Conservation (phyloP, 2,888 invertebrate species). For the Sussaba pulchella region DNA sequence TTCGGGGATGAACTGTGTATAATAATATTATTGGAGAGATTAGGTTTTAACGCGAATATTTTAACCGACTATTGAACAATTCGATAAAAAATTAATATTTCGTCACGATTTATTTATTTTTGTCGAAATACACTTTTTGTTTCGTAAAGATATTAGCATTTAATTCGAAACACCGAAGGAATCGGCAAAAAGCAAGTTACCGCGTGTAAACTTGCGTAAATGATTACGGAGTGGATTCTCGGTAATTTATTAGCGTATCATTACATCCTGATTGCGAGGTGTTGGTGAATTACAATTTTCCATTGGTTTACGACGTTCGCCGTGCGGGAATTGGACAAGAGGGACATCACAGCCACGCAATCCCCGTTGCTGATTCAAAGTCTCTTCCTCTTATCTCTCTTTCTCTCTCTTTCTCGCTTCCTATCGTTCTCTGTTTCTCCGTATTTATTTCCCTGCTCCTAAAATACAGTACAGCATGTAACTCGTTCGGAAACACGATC, state of each 20-base stretch:
- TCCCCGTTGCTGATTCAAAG: neutral
- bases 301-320: slow-evolving; percentile 39
- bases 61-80: neutral
- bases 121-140: neutral
- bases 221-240: neutral
- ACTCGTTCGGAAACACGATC: slow-evolving; percentile 16
- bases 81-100: neutral
- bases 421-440: too few relatives aligned
- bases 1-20: neutral
- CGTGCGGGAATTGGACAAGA: slow-evolving; percentile 25
- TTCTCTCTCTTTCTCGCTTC: slow-evolving; percentile 1
- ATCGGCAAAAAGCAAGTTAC: neutral
- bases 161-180: neutral
- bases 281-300: slow-evolving; percentile 49
- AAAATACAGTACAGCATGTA: neutral
- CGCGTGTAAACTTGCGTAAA: neutral
- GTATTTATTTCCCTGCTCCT: too few relatives aligned
- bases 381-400: too few relatives aligned
- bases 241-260: slow-evolving; percentile 52
- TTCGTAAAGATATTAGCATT: slow-evolving; percentile 2
- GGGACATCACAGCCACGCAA: neutral
- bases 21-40: slow-evolving; percentile 24
- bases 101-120: too few relatives aligned
- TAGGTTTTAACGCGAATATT: neutral
- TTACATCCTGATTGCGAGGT: slow-evolving; percentile 13